These are phyloP conservation scores for Xanthostigma xanthostigma DNA, from an alignment of 2,888 invertebrate genomes.

Conservation along the genomic window DNA sequence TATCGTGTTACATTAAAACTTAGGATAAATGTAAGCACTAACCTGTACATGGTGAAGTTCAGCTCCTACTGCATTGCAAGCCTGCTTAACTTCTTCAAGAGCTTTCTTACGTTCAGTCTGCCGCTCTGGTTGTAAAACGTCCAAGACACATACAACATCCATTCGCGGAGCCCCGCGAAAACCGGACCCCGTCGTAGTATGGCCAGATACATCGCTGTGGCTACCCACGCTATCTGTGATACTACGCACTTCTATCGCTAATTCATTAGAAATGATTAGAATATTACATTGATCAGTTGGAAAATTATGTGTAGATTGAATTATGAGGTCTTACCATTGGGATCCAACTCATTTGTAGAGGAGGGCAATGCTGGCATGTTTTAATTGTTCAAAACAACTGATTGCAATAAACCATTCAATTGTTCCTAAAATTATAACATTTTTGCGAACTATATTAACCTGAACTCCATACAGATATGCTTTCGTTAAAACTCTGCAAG, in stretches of 20 bases:
- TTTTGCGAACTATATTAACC: no score
- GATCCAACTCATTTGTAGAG: no score
- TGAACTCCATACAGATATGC: no score
- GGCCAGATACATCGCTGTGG: constrained; percentile 42
- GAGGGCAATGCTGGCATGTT: no score
- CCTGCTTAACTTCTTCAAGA: constrained; percentile 69
- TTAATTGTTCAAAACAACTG: no score
- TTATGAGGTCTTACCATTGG: not conserved
- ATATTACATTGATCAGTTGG: not conserved
- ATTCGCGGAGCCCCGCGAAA: constrained; percentile 44
- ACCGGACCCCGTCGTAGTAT: constrained; percentile 27
- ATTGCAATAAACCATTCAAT: no score
- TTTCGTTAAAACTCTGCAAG: no score
- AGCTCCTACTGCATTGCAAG: constrained; percentile 63
- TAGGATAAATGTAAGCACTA: constrained; percentile 16
- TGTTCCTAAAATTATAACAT: no score
- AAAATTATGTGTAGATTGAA: not conserved
- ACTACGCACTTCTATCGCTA: constrained; percentile 26
- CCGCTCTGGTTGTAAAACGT: constrained; percentile 54
- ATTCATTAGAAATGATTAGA: not conserved
- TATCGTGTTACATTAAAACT: no score
- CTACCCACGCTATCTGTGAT: constrained; percentile 45
- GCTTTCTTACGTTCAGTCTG: constrained; percentile 64
- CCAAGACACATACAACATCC: constrained; percentile 82
- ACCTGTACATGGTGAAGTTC: constrained; percentile 75